These are phyloP conservation scores for Cataglyphis albicans DNA, from an alignment of 2,888 invertebrate genomes.

Conservation along the genomic window DNA sequence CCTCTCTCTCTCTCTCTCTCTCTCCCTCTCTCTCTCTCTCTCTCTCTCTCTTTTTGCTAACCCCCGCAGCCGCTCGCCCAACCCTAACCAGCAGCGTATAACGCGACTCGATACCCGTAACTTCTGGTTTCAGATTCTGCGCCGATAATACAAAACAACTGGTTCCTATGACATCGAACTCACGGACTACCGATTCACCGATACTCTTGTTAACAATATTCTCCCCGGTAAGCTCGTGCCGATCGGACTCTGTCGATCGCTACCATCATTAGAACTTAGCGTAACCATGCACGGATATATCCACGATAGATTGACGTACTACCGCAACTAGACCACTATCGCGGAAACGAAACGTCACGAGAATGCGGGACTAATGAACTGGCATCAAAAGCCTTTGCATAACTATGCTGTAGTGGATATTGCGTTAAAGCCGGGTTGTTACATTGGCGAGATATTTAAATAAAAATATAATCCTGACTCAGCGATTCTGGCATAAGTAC, in stretches of 20 bases:
- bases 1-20: neutral
- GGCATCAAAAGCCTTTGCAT: constrained; percentile 31
- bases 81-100: constrained; percentile 46
- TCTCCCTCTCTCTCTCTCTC: constrained; percentile 10
- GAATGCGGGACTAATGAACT: constrained; percentile 43
- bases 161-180: constrained; percentile 72
- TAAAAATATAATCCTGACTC: neutral
- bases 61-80: constrained; percentile 45
- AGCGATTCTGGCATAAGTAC: constrained; percentile 16
- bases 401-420: neutral
- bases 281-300: constrained; percentile 13
- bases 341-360: constrained; percentile 42
- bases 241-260: constrained; percentile 26
- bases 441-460: constrained; percentile 23
- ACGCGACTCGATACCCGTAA: constrained; percentile 66
- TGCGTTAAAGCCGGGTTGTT: neutral
- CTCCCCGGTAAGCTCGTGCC: constrained; percentile 24
- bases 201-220: constrained; percentile 64
- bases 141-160: constrained; percentile 60
- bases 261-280: constrained; percentile 46
- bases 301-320: neutral
- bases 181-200: constrained; percentile 61
- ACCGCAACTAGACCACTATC: neutral
- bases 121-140: constrained; percentile 66
- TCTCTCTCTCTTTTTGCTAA: constrained; percentile 18